These are phyloP conservation scores for Arenaria interpres DNA, from an alignment of 2,113 vertebrate species.

Conservation along the genomic window DNA sequence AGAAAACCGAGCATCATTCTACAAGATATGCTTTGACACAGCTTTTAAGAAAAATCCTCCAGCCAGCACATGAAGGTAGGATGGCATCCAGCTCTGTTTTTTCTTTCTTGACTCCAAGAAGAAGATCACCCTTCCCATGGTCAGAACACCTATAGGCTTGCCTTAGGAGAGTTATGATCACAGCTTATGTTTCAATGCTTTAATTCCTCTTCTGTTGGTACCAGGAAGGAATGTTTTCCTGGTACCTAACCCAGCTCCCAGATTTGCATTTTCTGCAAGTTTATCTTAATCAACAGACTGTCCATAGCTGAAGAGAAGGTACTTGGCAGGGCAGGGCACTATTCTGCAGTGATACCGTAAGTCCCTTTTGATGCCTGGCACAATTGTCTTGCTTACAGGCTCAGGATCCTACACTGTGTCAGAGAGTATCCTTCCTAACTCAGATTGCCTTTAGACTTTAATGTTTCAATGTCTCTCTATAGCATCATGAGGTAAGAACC, in stretches of 20 bases:
- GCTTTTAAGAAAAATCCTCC: neutral
- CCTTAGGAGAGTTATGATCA: neutral
- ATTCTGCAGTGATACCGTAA: neutral
- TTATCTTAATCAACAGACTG: neutral
- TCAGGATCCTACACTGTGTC: neutral
- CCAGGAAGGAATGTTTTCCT: neutral
- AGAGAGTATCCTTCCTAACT: neutral
- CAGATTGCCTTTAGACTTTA: neutral
- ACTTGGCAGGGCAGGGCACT: neutral
- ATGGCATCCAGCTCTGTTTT: neutral
- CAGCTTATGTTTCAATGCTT: neutral
- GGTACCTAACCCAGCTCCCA: neutral
- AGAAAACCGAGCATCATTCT: neutral
- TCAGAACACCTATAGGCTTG: neutral
- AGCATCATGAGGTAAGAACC: neutral
- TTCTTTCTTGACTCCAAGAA: neutral
- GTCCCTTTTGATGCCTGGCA: neutral
- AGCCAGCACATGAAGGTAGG: neutral
- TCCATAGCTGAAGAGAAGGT: neutral
- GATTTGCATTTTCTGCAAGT: neutral
- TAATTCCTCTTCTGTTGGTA: neutral
- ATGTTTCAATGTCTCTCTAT: neutral
- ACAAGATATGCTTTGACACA: neutral
- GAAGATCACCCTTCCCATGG: neutral
- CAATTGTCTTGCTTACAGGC: neutral